Percentiles rank a stretch among this genome's conserved stretches.
phyloP scores from a whole-genome alignment of 1,140 invertebrate species.

The Drosophila pectinifera region DNA sequence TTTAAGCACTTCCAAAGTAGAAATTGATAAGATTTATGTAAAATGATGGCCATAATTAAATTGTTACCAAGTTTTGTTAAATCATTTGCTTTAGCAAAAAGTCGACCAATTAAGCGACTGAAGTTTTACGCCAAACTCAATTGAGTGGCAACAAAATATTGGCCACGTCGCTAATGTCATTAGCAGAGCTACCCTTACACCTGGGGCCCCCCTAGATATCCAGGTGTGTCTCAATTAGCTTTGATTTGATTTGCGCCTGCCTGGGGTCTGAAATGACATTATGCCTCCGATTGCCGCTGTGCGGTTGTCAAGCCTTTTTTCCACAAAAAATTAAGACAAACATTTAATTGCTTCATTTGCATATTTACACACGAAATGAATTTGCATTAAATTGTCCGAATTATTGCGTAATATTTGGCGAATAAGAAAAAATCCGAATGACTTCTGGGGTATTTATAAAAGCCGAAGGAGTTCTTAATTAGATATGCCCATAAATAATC shows the following conservation, averaged over 20 bases:
- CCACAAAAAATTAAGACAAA: slow-evolving; percentile 16
- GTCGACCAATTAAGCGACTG: slow-evolving; percentile 14
- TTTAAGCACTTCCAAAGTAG: not conserved
- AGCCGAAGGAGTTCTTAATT: slow-evolving; percentile 41
- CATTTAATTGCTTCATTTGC: slow-evolving; percentile 54
- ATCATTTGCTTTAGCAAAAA: slow-evolving; percentile 9
- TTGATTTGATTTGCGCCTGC: slow-evolving; percentile 54
- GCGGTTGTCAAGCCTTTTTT: slow-evolving; percentile 38
- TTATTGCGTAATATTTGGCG: slow-evolving; percentile 53
- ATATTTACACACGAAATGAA: slow-evolving; percentile 56
- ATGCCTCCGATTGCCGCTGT: slow-evolving; percentile 31
- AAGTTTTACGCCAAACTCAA: slow-evolving; percentile 47
- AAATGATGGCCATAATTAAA: slow-evolving; percentile 3
- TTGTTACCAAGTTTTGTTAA: slow-evolving; percentile 29
- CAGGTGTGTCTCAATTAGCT: slow-evolving; percentile 35
- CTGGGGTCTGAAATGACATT: slow-evolving; percentile 37
- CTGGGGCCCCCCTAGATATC: slow-evolving; percentile 1
- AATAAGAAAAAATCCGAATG: slow-evolving; percentile 25
- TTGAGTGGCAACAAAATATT: slow-evolving; percentile 53
- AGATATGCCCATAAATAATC: slow-evolving; percentile 43
- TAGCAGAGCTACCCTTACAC: slow-evolving; percentile 27
- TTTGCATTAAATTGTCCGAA: slow-evolving; percentile 44
- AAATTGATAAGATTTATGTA: not conserved
- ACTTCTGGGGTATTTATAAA: slow-evolving; percentile 34
- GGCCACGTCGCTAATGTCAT: slow-evolving; percentile 47